Percentiles rank a stretch among this genome's conserved stretches.
Evolutionary conservation across 2,888 invertebrate species (phyloP).

Genomic region (Esperia sulphurella): DNA sequence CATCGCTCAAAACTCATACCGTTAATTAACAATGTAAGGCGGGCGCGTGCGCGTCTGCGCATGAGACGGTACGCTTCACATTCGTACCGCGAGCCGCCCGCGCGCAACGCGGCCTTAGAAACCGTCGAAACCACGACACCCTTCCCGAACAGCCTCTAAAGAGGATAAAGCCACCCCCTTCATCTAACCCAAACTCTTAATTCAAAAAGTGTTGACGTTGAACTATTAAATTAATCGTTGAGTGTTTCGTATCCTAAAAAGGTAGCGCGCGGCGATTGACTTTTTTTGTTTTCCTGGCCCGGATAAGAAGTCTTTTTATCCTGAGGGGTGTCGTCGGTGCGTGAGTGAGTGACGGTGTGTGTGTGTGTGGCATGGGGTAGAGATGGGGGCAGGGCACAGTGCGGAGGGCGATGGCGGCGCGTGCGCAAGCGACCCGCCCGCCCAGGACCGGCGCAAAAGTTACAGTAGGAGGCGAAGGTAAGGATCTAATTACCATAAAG

Average conservation of each 20-base stretch:
- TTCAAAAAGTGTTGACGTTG: constrained; percentile 2
- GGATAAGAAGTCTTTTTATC: not conserved
- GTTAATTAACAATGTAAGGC: constrained; percentile 55
- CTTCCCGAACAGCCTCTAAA: constrained; percentile 14
- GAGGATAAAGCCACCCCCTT: not conserved
- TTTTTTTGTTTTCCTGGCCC: constrained; percentile 19
- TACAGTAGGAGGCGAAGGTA: constrained; percentile 69
- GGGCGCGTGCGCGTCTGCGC: constrained; percentile 49
- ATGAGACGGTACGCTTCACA: constrained; percentile 72
- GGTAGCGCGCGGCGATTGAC: constrained; percentile 1
- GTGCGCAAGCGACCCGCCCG: constrained; percentile 72
- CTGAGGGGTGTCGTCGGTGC: constrained; percentile 51
- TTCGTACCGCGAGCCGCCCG: constrained; percentile 62
- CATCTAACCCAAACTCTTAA: not conserved
- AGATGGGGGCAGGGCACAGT: constrained; percentile 75
- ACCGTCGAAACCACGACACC: constrained; percentile 44
- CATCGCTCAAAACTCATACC: constrained; percentile 48
- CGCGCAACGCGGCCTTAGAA: constrained; percentile 51
- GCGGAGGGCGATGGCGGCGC: constrained; percentile 72
- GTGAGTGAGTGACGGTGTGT: constrained; percentile 43
- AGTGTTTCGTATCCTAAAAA: not conserved
- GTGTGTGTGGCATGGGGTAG: constrained; percentile 67
- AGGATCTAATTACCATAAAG: constrained; percentile 16
- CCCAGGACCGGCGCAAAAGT: constrained; percentile 59
- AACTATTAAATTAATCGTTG: too few relatives aligned